Evolutionary conservation across 2,113 vertebrate species (phyloP).

Genomic region (Proteles cristata): DNA sequence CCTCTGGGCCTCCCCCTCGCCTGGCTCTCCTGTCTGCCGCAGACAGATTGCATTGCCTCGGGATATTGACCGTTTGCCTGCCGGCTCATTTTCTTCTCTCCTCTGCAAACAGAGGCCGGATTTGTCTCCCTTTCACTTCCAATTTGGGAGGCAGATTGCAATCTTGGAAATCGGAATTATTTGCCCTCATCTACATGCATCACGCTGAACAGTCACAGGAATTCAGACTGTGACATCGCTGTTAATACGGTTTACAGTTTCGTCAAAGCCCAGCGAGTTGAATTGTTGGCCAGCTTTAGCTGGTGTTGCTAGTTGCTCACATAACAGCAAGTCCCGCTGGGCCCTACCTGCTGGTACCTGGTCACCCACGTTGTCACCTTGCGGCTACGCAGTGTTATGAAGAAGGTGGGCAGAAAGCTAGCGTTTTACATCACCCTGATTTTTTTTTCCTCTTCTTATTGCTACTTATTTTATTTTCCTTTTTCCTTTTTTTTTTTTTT

Average conservation of each 20-base stretch:
- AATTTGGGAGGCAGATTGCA: background rate
- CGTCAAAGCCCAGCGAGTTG: fast-evolving
- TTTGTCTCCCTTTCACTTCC: background rate
- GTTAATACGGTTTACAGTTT: fast-evolving
- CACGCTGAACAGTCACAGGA: background rate
- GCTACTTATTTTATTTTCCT: too few relatives aligned
- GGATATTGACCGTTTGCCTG: background rate
- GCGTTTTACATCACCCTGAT: fast-evolving
- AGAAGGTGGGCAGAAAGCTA: background rate
- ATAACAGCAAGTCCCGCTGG: fast-evolving
- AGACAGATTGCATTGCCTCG: background rate
- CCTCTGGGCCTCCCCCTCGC: background rate
- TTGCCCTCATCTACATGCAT: background rate
- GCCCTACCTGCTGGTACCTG: background rate
- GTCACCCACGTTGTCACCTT: background rate
- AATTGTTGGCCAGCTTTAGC: fast-evolving
- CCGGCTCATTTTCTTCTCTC: background rate
- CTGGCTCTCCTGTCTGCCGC: background rate
- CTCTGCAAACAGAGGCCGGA: background rate
- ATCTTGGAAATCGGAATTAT: background rate
- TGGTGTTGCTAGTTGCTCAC: background rate
- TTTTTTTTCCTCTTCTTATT: too few relatives aligned
- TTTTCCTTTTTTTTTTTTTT: too few relatives aligned
- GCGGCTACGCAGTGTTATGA: fast-evolving
- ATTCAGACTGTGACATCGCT: fast-evolving